Percentiles rank a stretch among this genome's conserved stretches.
These are phyloP conservation scores for Alligator mississippiensis DNA, from an alignment of 2,113 vertebrate genomes.

Conservation along the genomic window DNA sequence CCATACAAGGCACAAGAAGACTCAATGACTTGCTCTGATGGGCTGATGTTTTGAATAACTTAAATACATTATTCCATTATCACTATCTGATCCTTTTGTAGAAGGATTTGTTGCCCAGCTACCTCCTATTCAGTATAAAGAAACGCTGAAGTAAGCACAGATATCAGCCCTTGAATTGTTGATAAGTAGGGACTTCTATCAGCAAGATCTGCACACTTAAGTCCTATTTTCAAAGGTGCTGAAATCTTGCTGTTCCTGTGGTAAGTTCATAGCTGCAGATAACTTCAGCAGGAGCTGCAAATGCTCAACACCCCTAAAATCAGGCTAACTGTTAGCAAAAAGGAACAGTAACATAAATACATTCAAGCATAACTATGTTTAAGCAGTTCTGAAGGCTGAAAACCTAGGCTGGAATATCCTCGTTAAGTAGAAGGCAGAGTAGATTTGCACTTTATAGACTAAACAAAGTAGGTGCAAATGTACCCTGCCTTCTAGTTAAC, in stretches of 20 bases:
- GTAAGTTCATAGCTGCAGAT: neutral
- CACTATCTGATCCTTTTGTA: no score
- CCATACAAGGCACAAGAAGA: neutral
- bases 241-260: neutral
- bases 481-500: no score
- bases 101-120: neutral
- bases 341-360: neutral
- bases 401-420: neutral
- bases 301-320: neutral
- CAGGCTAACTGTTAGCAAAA: neutral
- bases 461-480: no score
- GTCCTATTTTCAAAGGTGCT: neutral
- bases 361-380: neutral
- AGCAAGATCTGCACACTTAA: neutral
- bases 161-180: fast-evolving
- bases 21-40: neutral
- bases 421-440: no score
- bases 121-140: neutral
- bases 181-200: neutral
- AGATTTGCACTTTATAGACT: no score
- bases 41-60: neutral
- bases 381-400: neutral
- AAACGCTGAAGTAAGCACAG: neutral
- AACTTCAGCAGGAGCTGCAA: neutral
- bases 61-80: neutral